A percentile compares a stretch with the other conserved stretches of the same genome.
Conservation (phyloP, 2,113 vertebrate genomes). For the Scytalopus superciliaris region DNA sequence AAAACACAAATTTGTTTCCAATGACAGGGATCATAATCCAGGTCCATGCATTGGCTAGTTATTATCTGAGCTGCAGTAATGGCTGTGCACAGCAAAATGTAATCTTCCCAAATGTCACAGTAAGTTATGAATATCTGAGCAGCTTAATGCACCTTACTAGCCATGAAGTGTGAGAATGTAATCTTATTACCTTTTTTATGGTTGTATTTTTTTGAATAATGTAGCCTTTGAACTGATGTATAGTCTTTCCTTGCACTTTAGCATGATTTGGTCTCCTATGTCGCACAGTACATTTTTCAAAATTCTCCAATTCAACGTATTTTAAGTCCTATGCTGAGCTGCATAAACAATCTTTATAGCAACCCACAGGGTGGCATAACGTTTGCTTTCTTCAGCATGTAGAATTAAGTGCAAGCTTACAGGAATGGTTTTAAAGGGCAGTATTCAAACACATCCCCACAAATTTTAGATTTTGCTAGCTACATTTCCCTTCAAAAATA, state of each 20-base stretch:
- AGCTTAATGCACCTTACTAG: conserved; percentile 84
- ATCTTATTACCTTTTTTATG: conserved; percentile 87
- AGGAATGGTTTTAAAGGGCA: conserved; percentile 59
- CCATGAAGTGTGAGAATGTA: conserved; percentile 84
- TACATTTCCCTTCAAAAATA: conserved; percentile 11
- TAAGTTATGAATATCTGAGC: conserved; percentile 87
- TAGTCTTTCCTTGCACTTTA: conserved; percentile 81
- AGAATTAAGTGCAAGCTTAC: conserved; percentile 67
- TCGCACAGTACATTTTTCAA: conserved; percentile 77
- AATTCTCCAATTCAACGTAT: conserved; percentile 74
- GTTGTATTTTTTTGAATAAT: conserved; percentile 87
- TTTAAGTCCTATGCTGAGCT: conserved; percentile 73
- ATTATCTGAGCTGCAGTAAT: conserved; percentile 80
- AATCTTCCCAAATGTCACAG: conserved; percentile 84
- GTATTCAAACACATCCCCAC: conserved; percentile 53
- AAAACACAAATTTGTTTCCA: conserved; percentile 81
- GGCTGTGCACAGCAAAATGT: conserved; percentile 79
- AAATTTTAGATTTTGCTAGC: conserved; percentile 52
- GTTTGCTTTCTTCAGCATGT: conserved; percentile 53
- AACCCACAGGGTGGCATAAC: conserved; percentile 76
- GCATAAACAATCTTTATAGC: conserved; percentile 84
- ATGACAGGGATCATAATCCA: conserved; percentile 79
- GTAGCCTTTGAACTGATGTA: conserved; percentile 82
- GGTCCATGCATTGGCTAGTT: conserved; percentile 71
- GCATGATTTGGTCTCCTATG: conserved; percentile 80